Conservation (phyloP, 2,113 vertebrate species). For the Kryptolebias marmoratus region DNA sequence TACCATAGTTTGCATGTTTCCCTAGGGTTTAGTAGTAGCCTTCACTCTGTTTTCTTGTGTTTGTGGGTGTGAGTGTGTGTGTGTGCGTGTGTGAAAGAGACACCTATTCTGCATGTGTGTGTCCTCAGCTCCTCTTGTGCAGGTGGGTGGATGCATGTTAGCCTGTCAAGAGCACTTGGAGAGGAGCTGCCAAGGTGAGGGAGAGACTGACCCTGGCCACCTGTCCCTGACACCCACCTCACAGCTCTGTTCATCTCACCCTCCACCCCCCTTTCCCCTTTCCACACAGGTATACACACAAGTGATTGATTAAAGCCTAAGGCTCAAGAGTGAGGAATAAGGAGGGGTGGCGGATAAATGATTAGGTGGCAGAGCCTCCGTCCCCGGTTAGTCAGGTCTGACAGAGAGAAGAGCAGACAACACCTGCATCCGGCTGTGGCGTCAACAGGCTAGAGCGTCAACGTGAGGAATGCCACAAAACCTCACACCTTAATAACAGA, state of each 20-base stretch:
- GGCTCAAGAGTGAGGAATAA: conserved; percentile 25
- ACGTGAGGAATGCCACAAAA: conserved; percentile 7
- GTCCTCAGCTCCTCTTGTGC: conserved; percentile 45
- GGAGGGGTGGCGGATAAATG: conserved; percentile 53
- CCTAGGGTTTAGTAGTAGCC: conserved; percentile 52
- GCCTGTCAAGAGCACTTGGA: conserved; percentile 72
- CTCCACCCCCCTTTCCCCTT: conserved; percentile 12
- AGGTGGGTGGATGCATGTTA: conserved; percentile 70
- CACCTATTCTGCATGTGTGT: conserved; percentile 34
- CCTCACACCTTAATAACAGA: neutral
- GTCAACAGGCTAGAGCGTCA: conserved; percentile 18
- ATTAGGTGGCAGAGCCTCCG: conserved; percentile 43
- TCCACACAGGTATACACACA: conserved; percentile 36
- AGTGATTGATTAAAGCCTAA: conserved; percentile 75
- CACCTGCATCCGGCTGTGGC: conserved; percentile 53
- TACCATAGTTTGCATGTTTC: conserved; percentile 68
- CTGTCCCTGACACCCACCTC: conserved; percentile 71
- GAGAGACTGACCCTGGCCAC: conserved; percentile 75
- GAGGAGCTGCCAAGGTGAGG: conserved; percentile 72
- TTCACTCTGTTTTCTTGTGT: conserved; percentile 17
- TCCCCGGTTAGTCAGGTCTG: conserved; percentile 61
- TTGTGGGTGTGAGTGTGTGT: conserved; percentile 17
- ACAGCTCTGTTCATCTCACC: conserved; percentile 19
- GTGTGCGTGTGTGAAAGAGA: conserved; percentile 26
- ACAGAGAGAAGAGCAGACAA: conserved; percentile 52